Evolutionary conservation across 1,140 invertebrate species (phyloP), one percentile per base, ranked within the genome.

Genomic region (Nasonia vitripennis): DNA sequence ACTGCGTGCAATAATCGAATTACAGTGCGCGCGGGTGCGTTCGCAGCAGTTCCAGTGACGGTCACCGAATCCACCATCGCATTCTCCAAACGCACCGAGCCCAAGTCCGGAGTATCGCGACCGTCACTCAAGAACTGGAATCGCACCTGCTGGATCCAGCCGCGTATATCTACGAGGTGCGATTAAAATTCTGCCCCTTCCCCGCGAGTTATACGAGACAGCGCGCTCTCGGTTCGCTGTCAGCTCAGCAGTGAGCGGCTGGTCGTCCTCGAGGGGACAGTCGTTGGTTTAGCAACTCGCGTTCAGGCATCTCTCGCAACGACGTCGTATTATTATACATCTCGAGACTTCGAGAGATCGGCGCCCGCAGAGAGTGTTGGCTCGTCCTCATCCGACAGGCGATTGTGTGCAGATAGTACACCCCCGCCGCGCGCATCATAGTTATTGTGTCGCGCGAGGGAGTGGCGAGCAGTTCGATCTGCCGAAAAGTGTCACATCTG

Each of bases 401-500:
- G 6, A 45, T 45, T 45, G 41, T 45, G 48, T 51, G 48, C 48
- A 4, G 48, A 51, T 51, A 51, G 12, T 14, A 17, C 48, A 51
- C 48, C 48, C 48, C 48, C 12, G 48, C 48, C 48, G 41, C 41
- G 41, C 41, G 41, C 41, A 45, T 45, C 41, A 14, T 51, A 12
- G 55, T n/a, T n/a, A n/a, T 62, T 62, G 20, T 62, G 55, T n/a
- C 55, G 55, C 20, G 55, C n/a, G 34, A 62, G 31, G 67, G 67
- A 80, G 78, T 70, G 27, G 67, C n/a, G 37, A 12, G 14, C 45
- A 78, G 7, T 78, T 51, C 51, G 48, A 55, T 55, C 17, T 34
- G 51, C 27, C 14, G 48, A 17, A 78, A 55, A 78, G 27, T 78
- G 55, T 62, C 55, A 62, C 55, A 62, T 62, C 55, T 62, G 55